These are phyloP conservation scores for Candidula unifasciata DNA, from an alignment of 2,888 invertebrate species.

Conservation along the genomic window DNA sequence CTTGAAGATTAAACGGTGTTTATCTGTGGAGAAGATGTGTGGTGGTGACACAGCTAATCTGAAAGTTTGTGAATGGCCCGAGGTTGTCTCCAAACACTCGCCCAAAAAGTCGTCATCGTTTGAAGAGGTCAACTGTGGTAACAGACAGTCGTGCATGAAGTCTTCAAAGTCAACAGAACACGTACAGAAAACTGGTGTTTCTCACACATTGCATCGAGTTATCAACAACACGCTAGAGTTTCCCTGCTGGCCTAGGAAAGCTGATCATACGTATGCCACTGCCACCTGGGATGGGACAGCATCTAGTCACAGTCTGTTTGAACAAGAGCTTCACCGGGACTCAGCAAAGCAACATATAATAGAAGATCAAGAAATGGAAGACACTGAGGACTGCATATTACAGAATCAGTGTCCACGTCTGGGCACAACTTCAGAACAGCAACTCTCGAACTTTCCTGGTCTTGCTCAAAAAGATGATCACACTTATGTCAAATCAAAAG, in stretches of 20 bases:
- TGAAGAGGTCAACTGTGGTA: slow-evolving; percentile 47
- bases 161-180: slow-evolving; percentile 46
- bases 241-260: slow-evolving; percentile 52
- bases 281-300: slow-evolving; percentile 53
- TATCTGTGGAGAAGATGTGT: slow-evolving; percentile 47
- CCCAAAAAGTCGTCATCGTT: slow-evolving; percentile 48
- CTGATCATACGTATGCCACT: slow-evolving; percentile 51
- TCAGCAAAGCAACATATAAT: slow-evolving; percentile 24
- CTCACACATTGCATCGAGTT: slow-evolving; percentile 47
- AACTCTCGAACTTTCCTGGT: background rate
- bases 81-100: slow-evolving; percentile 27
- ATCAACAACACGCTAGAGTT: slow-evolving; percentile 50
- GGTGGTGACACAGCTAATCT: background rate
- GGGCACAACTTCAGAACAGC: background rate
- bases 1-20: slow-evolving; percentile 37
- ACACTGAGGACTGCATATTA: background rate
- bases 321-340: slow-evolving; percentile 38
- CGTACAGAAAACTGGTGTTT: slow-evolving; percentile 38
- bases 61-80: slow-evolving; percentile 49
- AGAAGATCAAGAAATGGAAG: slow-evolving; percentile 49
- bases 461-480: slow-evolving; percentile 48
- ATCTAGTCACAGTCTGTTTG: slow-evolving; percentile 50
- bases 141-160: slow-evolving; percentile 25
- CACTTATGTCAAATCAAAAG: slow-evolving; percentile 47
- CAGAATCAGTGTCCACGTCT: background rate